Evolutionary conservation across 2,113 vertebrate genomes (phyloP).

Genomic region (Irena cyanogastra): DNA sequence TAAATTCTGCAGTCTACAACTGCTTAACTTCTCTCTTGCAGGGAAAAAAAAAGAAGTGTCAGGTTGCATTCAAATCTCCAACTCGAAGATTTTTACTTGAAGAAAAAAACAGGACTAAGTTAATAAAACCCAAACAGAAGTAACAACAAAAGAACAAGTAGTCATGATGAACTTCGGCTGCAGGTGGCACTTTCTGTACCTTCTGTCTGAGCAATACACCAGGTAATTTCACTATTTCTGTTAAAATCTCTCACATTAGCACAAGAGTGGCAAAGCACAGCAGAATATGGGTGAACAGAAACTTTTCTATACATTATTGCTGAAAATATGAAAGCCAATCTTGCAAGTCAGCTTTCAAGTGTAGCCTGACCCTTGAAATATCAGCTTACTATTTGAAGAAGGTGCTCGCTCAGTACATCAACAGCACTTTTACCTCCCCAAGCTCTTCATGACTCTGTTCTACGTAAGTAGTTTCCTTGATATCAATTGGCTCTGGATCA

Average conservation of each 20-base stretch:
- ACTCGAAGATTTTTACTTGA: neutral
- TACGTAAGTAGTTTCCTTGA: constrained; percentile 86
- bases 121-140: neutral
- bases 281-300: neutral
- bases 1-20: neutral
- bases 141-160: neutral
- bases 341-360: neutral
- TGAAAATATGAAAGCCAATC: neutral
- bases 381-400: neutral
- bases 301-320: neutral
- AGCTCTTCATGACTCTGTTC: constrained; percentile 92
- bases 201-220: neutral
- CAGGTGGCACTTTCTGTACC: neutral
- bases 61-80: neutral
- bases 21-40: neutral
- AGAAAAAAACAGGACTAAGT: neutral
- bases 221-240: neutral
- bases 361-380: neutral
- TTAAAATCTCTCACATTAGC: neutral
- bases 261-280: neutral
- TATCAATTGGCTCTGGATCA: constrained; percentile 84
- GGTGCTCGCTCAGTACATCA: neutral
- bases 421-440: constrained; percentile 82
- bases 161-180: neutral
- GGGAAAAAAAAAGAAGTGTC: neutral